A percentile compares a stretch with the other conserved stretches of the same genome.
Evolutionary conservation across 2,888 invertebrate genomes (phyloP).

Genomic region (Vanessa cardui): DNA sequence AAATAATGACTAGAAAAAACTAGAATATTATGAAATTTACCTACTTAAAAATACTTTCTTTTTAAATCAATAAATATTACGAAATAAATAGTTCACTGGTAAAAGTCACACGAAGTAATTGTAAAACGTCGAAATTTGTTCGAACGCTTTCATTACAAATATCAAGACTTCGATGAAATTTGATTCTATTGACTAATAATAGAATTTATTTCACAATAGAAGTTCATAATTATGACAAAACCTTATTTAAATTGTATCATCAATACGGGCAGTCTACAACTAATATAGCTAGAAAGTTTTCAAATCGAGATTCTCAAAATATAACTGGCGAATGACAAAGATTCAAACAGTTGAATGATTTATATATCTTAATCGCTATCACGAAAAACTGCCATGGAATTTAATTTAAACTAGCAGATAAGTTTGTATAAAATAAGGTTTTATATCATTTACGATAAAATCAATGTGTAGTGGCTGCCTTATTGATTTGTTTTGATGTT

Average conservation of each 20-base stretch:
- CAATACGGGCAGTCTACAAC: constrained; percentile 4
- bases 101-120: background rate
- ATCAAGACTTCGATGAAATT: constrained; percentile 8
- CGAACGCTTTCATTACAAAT: constrained; percentile 3
- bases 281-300: background rate
- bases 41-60: constrained; percentile 31
- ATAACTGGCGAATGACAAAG: background rate
- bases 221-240: background rate
- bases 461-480: constrained; percentile 4
- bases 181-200: background rate
- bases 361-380: background rate
- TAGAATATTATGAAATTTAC: constrained; percentile 30
- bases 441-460: background rate
- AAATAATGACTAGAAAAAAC: constrained; percentile 29
- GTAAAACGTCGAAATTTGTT: background rate
- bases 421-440: constrained; percentile 7
- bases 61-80: background rate
- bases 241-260: background rate
- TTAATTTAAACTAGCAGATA: background rate
- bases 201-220: background rate
- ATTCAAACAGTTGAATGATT: background rate
- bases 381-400: background rate
- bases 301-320: background rate
- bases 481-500: constrained; percentile 11
- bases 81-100: background rate